Conservation (phyloP, 2,797 vertebrate genomes). For the Sparus aurata region DNA sequence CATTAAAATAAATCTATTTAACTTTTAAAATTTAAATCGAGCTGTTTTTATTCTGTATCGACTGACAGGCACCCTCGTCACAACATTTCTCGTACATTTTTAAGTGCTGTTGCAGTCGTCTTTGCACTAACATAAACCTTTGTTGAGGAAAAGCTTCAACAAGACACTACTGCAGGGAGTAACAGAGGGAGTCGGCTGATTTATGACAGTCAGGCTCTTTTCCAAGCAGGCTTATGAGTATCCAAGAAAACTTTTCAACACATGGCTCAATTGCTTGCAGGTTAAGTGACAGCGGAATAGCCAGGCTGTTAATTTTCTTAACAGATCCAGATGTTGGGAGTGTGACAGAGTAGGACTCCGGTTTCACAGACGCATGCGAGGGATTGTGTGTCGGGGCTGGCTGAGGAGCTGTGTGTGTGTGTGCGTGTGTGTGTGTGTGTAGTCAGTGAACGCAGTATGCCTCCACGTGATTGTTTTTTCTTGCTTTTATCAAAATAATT, state of each 20-base stretch:
- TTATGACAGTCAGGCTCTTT: constrained; percentile 65
- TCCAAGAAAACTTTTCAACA: constrained; percentile 81
- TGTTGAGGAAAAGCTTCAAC: constrained; percentile 51
- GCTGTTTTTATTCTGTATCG: neutral
- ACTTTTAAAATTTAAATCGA: neutral
- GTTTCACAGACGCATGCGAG: constrained; percentile 62
- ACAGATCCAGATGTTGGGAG: constrained; percentile 83
- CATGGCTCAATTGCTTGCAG: constrained; percentile 79
- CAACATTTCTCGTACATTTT: constrained; percentile 22
- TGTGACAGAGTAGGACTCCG: constrained; percentile 63
- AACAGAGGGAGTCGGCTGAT: constrained; percentile 62
- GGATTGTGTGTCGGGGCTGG: constrained; percentile 47
- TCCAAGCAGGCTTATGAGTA: constrained; percentile 57
- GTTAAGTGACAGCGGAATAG: constrained; percentile 80
- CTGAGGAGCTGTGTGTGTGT: constrained; percentile 32
- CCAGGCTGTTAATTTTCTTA: constrained; percentile 74
- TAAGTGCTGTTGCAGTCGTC: constrained; percentile 45
- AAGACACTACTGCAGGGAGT: constrained; percentile 33
- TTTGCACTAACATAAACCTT: constrained; percentile 57
- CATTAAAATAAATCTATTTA: neutral
- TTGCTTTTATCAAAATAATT: constrained; percentile 13
- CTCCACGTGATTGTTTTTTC: constrained; percentile 22
- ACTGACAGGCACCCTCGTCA: constrained; percentile 19
- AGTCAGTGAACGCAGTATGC: constrained; percentile 1
- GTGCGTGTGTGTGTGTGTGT: neutral